Base-by-base conservation (phyloP, 1,140 invertebrate species). In the Manduca sexta region DNA sequence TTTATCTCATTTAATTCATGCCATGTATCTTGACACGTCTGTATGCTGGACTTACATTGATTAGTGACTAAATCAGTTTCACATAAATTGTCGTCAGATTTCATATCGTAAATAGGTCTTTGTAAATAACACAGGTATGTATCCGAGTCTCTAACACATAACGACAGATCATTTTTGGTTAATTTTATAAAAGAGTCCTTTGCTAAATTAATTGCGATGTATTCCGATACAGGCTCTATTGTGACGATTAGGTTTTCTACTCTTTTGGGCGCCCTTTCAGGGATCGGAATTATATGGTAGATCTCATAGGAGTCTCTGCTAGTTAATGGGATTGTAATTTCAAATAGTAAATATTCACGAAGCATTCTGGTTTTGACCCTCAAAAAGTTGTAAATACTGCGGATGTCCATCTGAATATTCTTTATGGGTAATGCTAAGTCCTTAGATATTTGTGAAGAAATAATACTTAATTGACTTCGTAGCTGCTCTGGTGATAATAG, bases 341-440 rank as follows among this genome's bases (percentile, higher is more conserved):
- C 21, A 47, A 52, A 52, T n/a, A 47, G 26, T 6, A 35, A 31
- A 30, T 42, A 47, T 12, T 52, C 44, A 12, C 42, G 12, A n/a
- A 18, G 16, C 29, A 37, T 47, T 18, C 50, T 38, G 2, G 49
- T 30, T 33, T 45, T 50, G 8, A 50, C 18, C 31, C 3, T 18
- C 30, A 45, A 17, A 11, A 43, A 10, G 2, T 13, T 34, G 10
- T 34, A 34, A 4, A 34, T 34, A 3, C 11, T 11, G 10, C 12
- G 10, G 3, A 34, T 3, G 11, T 34, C 33, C 3, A 10, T 3
- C 3, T n/a, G 33, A 3, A 21, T 21, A 7, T 21, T 21, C 2
- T 13, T 10, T 3, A 31, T 14, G 7, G 42, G 42, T 17, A 41
- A 26, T 8, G 39, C 11, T 11, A 41, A 2, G 5, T 41, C 42